A percentile compares a stretch with the other conserved stretches of the same genome.
Conservation (phyloP, 2,113 vertebrate species). For the Phyllopteryx taeniolatus region DNA sequence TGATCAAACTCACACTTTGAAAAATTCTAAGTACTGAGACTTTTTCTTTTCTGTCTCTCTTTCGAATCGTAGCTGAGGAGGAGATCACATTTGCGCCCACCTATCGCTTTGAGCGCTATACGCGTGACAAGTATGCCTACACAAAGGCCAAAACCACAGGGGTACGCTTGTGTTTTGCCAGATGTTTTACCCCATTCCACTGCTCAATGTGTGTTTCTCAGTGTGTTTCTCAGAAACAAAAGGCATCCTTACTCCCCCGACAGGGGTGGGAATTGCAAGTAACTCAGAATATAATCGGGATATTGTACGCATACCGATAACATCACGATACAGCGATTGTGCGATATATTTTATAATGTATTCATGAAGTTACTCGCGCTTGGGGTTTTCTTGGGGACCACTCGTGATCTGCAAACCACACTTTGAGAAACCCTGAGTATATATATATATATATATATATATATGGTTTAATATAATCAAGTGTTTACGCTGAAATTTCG, state of each 20-base stretch:
- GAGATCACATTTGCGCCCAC: slow-evolving; percentile 95
- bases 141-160: slow-evolving; percentile 96
- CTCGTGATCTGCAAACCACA: too few species aligned
- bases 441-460: neutral
- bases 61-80: slow-evolving; percentile 83
- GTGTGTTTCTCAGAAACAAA: neutral
- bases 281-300: too few species aligned
- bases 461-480: neutral
- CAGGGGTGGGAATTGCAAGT: too few species aligned
- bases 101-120: slow-evolving; percentile 91
- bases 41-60: neutral
- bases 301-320: too few species aligned
- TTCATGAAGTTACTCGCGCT: too few species aligned
- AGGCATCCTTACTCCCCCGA: too few species aligned
- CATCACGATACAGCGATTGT: too few species aligned
- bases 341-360: too few species aligned
- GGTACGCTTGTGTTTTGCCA: slow-evolving; percentile 68
- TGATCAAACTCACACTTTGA: neutral
- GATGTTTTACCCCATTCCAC: slow-evolving; percentile 20
- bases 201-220: neutral
- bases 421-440: too few species aligned
- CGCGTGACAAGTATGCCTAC: slow-evolving; percentile 89
- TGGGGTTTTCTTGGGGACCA: too few species aligned
- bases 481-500: slow-evolving; percentile 17
- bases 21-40: too few species aligned